These are phyloP conservation scores for Portevinia maculata DNA, from an alignment of 2,888 invertebrate species.

Conservation along the genomic window DNA sequence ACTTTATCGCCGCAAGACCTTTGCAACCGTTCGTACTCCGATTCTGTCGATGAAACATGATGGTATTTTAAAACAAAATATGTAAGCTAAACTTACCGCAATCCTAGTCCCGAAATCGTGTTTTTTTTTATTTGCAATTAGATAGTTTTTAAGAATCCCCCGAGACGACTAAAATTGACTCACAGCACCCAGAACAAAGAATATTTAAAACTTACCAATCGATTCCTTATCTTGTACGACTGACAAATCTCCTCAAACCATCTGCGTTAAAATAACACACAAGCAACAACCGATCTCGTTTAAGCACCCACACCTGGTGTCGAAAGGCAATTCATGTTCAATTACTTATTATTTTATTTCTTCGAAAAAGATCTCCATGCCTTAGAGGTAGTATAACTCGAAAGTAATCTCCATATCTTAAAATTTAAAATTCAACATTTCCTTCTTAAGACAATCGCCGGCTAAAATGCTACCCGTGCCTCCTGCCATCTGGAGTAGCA, in stretches of 20 bases:
- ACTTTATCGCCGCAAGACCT: too few relatives aligned
- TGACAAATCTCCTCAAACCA: slow-evolving; percentile 11
- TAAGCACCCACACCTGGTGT: slow-evolving; percentile 35
- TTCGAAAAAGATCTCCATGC: not conserved
- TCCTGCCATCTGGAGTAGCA: slow-evolving; percentile 18
- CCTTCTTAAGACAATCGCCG: slow-evolving; percentile 29
- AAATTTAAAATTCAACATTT: slow-evolving; percentile 42
- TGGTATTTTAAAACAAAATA: too few relatives aligned
- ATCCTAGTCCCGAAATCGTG: too few relatives aligned
- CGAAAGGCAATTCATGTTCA: not conserved
- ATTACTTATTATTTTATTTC: slow-evolving; percentile 7
- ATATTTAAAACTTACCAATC: too few relatives aligned
- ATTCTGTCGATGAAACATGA: too few relatives aligned
- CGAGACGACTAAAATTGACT: too few relatives aligned
- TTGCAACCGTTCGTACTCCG: too few relatives aligned
- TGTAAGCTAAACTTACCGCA: too few relatives aligned
- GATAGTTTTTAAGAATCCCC: not conserved
- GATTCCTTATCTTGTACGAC: slow-evolving; percentile 1
- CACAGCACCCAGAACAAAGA: too few relatives aligned
- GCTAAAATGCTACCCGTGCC: slow-evolving; percentile 6
- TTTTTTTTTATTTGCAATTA: not conserved
- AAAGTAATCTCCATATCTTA: slow-evolving; percentile 20
- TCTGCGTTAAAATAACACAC: slow-evolving; percentile 4
- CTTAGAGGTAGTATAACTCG: slow-evolving; percentile 40
- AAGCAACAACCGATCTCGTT: slow-evolving; percentile 13